Evolutionary conservation across 1,140 invertebrate genomes (phyloP), one percentile per base, ranked within the genome.

Genomic region (Linepithema humile): DNA sequence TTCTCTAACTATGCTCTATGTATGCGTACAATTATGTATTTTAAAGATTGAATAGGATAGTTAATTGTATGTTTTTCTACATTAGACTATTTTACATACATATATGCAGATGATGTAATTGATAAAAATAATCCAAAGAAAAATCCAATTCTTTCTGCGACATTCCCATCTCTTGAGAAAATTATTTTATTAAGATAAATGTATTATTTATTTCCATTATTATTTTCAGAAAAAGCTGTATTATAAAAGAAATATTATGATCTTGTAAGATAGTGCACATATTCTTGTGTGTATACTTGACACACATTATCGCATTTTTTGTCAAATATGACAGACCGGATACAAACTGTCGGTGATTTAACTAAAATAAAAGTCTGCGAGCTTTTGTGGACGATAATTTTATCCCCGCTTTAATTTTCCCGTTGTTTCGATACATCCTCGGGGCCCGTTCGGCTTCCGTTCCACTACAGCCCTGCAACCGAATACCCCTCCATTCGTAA

Each of bases 401-500:
- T 29, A 40, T 67, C 1, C 12, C 29, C 15, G 55, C 45, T 12
- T 70, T 48, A 48, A 74, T 84, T 38, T 38, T 53, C 43, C 10
- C 35, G 23, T 40, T 17, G 5, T 17, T 40, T n/a, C 1, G 4
- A 12, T 12, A n/a, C 29, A 38, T 62, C 64, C 26, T 7, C 59
- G 20, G 74, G 45, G 45, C 60, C 74, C 62, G 26, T 15, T 9
- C 26, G 57, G 7, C 1, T 64, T n/a, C 2, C 75, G 64, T 43
- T 40, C 70, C 40, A 17, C 0, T 91, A 92, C 91, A 89, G 82
- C 83, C 87, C 91, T 92, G 91, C 60, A 10, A 20, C 57, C 69
- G 72, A 86, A 83, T 91, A 88, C 91, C 91, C 90, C 91, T 91
- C 89, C 91, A 90, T 85, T 55, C 87, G 83, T 78, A 73, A 89